Evolutionary conservation across 2,888 invertebrate genomes (phyloP).

Genomic region (Uloborus plumipes): DNA sequence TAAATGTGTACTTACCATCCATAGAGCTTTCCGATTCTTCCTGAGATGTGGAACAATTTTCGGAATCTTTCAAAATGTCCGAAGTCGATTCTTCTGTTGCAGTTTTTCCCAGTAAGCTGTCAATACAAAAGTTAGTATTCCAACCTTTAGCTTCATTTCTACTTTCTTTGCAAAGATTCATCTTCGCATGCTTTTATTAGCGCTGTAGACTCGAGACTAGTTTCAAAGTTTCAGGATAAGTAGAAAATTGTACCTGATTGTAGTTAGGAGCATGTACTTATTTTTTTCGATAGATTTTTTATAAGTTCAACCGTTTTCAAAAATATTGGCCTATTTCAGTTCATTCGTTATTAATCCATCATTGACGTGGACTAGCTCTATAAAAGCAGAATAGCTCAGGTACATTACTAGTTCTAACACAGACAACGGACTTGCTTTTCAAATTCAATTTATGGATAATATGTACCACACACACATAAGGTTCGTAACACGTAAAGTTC

Average conservation of each 20-base stretch:
- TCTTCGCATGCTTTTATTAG: constrained; percentile 15
- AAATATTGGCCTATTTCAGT: not conserved
- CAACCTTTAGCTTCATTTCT: constrained; percentile 29
- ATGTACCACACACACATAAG: too few relatives aligned
- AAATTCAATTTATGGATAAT: too few relatives aligned
- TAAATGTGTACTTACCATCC: constrained; percentile 23
- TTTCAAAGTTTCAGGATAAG: too few relatives aligned
- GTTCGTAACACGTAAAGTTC: too few relatives aligned
- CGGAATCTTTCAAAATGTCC: constrained; percentile 9
- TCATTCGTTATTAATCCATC: too few relatives aligned
- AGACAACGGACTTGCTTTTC: too few relatives aligned
- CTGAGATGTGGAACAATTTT: not conserved
- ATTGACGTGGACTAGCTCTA: too few relatives aligned
- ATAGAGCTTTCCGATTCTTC: constrained; percentile 32
- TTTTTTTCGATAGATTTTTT: not conserved
- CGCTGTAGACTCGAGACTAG: too few relatives aligned
- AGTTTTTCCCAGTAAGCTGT: constrained; percentile 33
- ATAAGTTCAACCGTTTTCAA: not conserved
- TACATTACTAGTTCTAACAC: too few relatives aligned
- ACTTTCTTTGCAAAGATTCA: constrained; percentile 10
- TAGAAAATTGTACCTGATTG: not conserved
- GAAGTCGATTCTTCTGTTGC: not conserved
- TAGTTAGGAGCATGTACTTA: not conserved
- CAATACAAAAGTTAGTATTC: constrained; percentile 49
- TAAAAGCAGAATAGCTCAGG: too few relatives aligned